A percentile compares a stretch with the other conserved stretches of the same genome.
These are phyloP conservation scores for Catostomus latipinnis DNA, from an alignment of 2,797 vertebrate species.

Conservation along the genomic window DNA sequence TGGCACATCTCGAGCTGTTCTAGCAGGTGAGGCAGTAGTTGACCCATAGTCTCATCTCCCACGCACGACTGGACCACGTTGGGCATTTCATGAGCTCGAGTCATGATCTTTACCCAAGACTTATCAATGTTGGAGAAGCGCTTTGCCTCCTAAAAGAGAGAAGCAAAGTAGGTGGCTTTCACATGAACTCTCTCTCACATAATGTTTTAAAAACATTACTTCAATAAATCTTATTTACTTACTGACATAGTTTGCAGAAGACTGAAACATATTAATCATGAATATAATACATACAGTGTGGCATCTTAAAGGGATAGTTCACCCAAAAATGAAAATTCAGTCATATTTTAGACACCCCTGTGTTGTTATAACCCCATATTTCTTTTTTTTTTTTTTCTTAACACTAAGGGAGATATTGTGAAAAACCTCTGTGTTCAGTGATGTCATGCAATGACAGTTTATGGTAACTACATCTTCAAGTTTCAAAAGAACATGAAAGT, in stretches of 20 bases:
- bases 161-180: not conserved
- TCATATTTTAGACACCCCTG: too few species aligned
- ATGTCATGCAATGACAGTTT: too few species aligned
- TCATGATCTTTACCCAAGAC: constrained; percentile 98
- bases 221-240: not conserved
- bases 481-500: too few species aligned
- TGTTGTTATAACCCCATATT: too few species aligned
- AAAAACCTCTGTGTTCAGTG: too few species aligned
- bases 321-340: too few species aligned
- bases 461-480: too few species aligned
- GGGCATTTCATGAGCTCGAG: constrained; percentile 89
- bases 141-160: constrained; percentile 87
- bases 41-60: constrained; percentile 94
- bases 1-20: constrained; percentile 97
- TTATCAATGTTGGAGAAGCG: constrained; percentile 97
- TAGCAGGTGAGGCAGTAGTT: constrained; percentile 90
- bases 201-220: not conserved
- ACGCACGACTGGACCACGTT: constrained; percentile 93
- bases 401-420: too few species aligned
- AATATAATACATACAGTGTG: too few species aligned
- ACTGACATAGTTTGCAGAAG: not conserved
- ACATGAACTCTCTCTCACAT: not conserved
- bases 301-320: too few species aligned
- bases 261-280: not conserved
- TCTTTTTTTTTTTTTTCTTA: too few species aligned